Conservation (phyloP, 37 sponge, comb jelly and placozoan species). For the Dysidea cf. avara region DNA sequence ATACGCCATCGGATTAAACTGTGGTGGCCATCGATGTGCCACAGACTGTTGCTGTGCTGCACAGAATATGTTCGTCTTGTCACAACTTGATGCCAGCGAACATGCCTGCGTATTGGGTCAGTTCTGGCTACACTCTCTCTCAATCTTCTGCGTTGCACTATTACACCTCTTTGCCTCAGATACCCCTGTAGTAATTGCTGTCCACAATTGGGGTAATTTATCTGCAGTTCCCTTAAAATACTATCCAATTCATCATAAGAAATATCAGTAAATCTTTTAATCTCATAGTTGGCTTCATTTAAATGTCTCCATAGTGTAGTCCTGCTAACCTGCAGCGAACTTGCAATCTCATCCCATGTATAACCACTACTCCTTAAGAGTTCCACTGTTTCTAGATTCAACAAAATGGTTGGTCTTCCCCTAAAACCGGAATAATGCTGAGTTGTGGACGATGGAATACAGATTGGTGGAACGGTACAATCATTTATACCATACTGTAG, state of each 20-base stretch:
- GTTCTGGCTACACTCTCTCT: constrained; percentile 2
- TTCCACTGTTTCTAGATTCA: constrained; percentile 8
- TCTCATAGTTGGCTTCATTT: neutral
- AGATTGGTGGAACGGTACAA: too few species aligned
- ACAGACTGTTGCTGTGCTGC: too few species aligned
- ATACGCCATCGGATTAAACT: constrained; percentile 39
- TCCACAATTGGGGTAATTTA: constrained; percentile 12
- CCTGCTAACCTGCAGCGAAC: constrained; percentile 10
- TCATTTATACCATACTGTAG: too few species aligned
- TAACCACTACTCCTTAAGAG: too few species aligned
- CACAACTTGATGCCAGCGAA: constrained; percentile 38
- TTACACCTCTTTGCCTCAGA: constrained; percentile 1
- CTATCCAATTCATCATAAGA: constrained; percentile 28
- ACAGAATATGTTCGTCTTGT: constrained; percentile 23
- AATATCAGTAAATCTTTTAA: constrained; percentile 10
- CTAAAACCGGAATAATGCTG: too few species aligned
- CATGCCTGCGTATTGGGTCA: too few species aligned
- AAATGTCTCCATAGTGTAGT: constrained; percentile 33
- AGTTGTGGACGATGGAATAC: too few species aligned
- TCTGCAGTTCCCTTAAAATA: neutral
- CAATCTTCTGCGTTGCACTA: constrained; percentile 8
- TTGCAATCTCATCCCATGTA: too few species aligned
- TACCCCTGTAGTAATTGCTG: constrained; percentile 1
- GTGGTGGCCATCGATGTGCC: constrained; percentile 55
- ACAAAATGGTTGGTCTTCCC: constrained; percentile 5